Percentiles rank a stretch among this genome's conserved stretches.
phyloP scores from a whole-genome alignment of 2,113 vertebrate species.

The Apistogramma diplotaenia region DNA sequence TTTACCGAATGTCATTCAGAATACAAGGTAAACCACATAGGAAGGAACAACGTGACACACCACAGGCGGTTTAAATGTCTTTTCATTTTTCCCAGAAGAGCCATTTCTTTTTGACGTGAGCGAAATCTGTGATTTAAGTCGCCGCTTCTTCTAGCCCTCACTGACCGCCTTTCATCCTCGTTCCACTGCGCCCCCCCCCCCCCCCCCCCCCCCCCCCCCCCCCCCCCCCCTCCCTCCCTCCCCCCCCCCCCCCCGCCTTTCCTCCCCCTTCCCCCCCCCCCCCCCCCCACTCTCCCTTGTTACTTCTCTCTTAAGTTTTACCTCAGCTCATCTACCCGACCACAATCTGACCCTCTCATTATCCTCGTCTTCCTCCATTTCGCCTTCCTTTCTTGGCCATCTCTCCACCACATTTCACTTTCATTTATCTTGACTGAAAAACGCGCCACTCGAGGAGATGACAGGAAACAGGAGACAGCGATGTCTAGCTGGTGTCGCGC shows the following conservation, averaged over 20 bases:
- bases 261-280: neutral
- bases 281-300: neutral
- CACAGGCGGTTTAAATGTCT: conserved; percentile 3
- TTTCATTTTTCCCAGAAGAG: conserved; percentile 17
- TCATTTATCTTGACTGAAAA: conserved; percentile 15
- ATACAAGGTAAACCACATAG: neutral
- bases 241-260: too few relatives aligned
- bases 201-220: too few relatives aligned
- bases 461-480: conserved; percentile 31
- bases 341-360: neutral
- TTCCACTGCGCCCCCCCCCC: too few relatives aligned
- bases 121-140: conserved; percentile 23
- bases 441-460: conserved; percentile 8
- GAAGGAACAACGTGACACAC: neutral
- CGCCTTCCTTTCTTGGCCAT: conserved; percentile 9
- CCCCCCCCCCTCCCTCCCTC: too few relatives aligned
- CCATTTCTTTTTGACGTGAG: neutral
- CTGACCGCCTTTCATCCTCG: conserved; percentile 1
- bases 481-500: conserved; percentile 6
- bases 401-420: neutral
- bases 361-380: neutral
- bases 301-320: neutral
- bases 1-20: neutral
- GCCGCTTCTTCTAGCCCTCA: conserved; percentile 10
- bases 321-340: conserved; percentile 7